A percentile compares a stretch with the other conserved stretches of the same genome.
Evolutionary conservation across 1,140 invertebrate genomes (phyloP).

Genomic region (Heliconius hermathena): DNA sequence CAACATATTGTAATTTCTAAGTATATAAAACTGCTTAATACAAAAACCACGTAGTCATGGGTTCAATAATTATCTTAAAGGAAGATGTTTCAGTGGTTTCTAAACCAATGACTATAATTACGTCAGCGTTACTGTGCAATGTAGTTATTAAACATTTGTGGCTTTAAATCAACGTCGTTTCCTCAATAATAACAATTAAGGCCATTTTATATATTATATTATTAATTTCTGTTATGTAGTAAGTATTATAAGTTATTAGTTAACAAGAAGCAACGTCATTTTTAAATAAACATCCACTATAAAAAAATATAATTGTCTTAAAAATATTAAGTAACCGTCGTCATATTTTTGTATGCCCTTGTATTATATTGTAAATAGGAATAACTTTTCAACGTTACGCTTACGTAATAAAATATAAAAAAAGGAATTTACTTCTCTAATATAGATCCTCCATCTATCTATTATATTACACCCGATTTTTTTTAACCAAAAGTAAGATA

Average conservation of each 20-base stretch:
- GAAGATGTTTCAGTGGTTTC: background rate
- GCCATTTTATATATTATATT: background rate
- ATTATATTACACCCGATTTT: too few species aligned
- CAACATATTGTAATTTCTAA: too few species aligned
- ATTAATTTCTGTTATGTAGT: background rate
- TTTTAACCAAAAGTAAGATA: too few species aligned
- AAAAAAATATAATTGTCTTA: background rate
- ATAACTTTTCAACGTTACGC: background rate
- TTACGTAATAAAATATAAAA: background rate
- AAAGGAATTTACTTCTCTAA: background rate
- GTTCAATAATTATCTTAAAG: background rate
- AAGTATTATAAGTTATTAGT: background rate
- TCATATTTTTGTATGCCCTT: background rate
- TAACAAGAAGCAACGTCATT: background rate
- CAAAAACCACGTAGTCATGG: background rate
- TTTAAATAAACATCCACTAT: background rate
- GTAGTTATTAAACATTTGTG: background rate
- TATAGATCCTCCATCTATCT: too few species aligned
- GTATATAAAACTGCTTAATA: too few species aligned
- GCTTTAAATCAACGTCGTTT: background rate
- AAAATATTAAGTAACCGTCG: background rate
- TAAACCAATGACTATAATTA: background rate
- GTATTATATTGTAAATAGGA: background rate
- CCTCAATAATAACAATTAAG: background rate
- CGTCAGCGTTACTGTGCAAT: background rate